phyloP scores from a whole-genome alignment of 2,888 invertebrate species.

The Sinotaia quadrata region DNA sequence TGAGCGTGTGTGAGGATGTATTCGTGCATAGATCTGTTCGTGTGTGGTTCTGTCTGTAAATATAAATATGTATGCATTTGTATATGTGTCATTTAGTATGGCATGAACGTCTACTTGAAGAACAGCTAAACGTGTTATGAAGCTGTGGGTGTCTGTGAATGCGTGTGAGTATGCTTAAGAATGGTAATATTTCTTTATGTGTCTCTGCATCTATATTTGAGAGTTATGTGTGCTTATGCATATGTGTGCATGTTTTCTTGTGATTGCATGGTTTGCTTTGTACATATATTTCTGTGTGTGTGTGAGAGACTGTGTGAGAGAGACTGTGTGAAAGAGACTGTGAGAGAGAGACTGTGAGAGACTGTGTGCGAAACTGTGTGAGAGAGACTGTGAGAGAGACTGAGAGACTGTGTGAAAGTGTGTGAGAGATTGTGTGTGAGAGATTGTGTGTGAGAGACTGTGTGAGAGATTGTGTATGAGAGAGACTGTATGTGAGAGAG shows the following conservation, averaged over 20 bases:
- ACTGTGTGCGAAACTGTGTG: too few relatives aligned
- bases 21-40: too few relatives aligned
- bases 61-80: too few relatives aligned
- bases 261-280: neutral
- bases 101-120: too few relatives aligned
- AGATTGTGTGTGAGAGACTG: neutral
- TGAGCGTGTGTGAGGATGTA: too few relatives aligned
- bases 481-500: neutral
- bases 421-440: neutral
- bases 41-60: too few relatives aligned
- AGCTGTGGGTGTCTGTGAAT: neutral
- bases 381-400: too few relatives aligned
- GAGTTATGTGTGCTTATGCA: neutral
- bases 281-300: slow-evolving; percentile 12
- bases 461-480: neutral
- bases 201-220: slow-evolving; percentile 6
- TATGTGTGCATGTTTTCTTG: neutral
- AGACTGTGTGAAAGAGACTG: neutral
- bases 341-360: too few relatives aligned
- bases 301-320: slow-evolving; percentile 13
- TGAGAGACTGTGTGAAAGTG: slow-evolving; percentile 2
- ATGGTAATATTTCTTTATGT: neutral
- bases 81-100: too few relatives aligned
- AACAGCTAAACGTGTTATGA: too few relatives aligned
- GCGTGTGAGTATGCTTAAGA: neutral